Conservation (phyloP, 1,140 invertebrate genomes). For the Lepidurus apus region DNA sequence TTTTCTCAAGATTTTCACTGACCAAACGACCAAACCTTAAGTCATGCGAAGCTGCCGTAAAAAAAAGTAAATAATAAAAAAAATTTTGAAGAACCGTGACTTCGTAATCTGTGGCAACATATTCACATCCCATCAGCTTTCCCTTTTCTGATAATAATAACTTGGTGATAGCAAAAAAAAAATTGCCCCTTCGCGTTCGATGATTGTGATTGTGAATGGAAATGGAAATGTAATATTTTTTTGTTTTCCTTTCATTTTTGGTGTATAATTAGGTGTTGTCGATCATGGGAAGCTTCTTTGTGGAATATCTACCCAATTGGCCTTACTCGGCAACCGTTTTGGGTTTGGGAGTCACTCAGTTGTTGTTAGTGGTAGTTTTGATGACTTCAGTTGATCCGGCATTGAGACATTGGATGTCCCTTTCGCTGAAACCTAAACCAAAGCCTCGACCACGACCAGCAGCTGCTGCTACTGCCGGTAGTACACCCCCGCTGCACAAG, state of each 20-base stretch:
- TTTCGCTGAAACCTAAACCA: constrained; percentile 35
- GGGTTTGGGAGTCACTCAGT: constrained; percentile 50
- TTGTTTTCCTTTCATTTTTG: constrained; percentile 29
- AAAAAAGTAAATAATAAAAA: neutral
- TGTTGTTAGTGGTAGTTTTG: constrained; percentile 48
- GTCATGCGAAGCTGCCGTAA: neutral
- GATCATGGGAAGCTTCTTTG: constrained; percentile 46
- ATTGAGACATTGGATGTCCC: constrained; percentile 48
- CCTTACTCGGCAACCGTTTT: constrained; percentile 43
- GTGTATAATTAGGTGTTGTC: constrained; percentile 38
- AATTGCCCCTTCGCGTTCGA: too few species aligned
- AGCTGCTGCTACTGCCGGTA: constrained; percentile 31
- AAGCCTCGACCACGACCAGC: constrained; percentile 36
- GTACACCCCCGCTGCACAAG: constrained; percentile 20
- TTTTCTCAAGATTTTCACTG: neutral
- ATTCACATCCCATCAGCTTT: neutral
- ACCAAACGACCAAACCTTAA: neutral
- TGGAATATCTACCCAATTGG: constrained; percentile 42
- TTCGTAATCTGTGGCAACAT: neutral
- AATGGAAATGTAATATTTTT: neutral
- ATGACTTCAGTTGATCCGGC: constrained; percentile 50
- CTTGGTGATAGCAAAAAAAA: too few species aligned
- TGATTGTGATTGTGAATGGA: too few species aligned
- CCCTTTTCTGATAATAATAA: neutral
- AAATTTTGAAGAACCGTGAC: neutral